Evolutionary conservation across 2,888 invertebrate genomes (phyloP).

Genomic region (Ormyrus thymus): DNA sequence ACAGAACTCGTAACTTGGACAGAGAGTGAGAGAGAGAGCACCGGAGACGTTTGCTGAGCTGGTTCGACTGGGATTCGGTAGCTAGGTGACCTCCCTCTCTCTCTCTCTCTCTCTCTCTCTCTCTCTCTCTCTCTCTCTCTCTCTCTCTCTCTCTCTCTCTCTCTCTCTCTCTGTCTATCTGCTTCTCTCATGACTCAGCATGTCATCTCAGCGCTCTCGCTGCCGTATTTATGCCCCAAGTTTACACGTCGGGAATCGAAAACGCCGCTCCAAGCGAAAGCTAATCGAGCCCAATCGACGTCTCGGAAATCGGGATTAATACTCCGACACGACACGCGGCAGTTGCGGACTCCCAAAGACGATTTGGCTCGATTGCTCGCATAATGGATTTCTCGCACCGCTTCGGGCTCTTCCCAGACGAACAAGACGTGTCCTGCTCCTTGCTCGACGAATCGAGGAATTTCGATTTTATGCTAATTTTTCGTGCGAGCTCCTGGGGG

Average conservation of each 20-base stretch:
- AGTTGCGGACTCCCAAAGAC: not conserved
- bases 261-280: constrained; percentile 13
- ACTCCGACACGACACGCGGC: not conserved
- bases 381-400: too few species aligned
- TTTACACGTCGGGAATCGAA: constrained; percentile 59
- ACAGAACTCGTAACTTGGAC: constrained; percentile 34
- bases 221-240: constrained; percentile 62
- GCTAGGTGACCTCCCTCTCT: not conserved
- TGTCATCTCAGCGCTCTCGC: constrained; percentile 52
- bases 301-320: constrained; percentile 27
- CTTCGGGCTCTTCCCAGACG: too few species aligned
- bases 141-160: constrained; percentile 1
- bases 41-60: constrained; percentile 58
- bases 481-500: too few species aligned
- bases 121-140: not conserved
- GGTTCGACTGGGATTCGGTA: constrained; percentile 55
- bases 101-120: not conserved
- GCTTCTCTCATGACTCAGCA: constrained; percentile 45
- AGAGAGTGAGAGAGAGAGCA: not conserved
- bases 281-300: constrained; percentile 34
- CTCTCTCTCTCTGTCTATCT: constrained; percentile 1
- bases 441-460: too few species aligned
- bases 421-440: too few species aligned
- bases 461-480: too few species aligned
- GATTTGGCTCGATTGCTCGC: not conserved